Evolutionary conservation across 2,888 invertebrate species (phyloP).

Genomic region (Cataglyphis cursor): DNA sequence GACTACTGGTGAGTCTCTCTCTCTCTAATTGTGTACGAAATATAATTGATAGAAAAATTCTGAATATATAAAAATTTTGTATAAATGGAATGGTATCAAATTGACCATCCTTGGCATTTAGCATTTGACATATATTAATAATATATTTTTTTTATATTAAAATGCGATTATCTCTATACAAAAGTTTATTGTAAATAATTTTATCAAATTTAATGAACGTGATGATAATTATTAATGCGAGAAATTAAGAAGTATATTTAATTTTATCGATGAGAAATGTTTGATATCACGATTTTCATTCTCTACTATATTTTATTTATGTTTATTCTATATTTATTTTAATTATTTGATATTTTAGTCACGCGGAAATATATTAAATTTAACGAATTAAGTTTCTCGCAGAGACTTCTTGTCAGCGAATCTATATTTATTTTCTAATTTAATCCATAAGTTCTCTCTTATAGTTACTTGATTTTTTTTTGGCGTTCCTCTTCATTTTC

Average conservation of each 20-base stretch:
- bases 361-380: constrained; percentile 47
- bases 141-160: not conserved
- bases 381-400: constrained; percentile 26
- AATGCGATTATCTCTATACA: constrained; percentile 3
- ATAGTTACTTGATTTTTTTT: not conserved
- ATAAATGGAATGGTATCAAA: not conserved
- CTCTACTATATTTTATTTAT: constrained; percentile 30
- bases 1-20: not conserved
- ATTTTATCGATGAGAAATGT: constrained; percentile 24
- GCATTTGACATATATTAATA: not conserved
- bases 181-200: constrained; percentile 22
- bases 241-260: constrained; percentile 22
- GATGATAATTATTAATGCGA: constrained; percentile 36
- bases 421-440: constrained; percentile 28
- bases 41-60: no score
- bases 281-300: constrained; percentile 17
- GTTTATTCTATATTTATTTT: constrained; percentile 7
- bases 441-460: constrained; percentile 5
- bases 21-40: no score
- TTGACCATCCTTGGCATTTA: not conserved
- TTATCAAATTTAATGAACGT: constrained; percentile 29
- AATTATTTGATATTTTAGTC: constrained; percentile 19
- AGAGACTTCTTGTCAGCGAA: not conserved
- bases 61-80: no score
- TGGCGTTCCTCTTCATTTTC: not conserved